Percentiles rank a stretch among this genome's conserved stretches.
These are phyloP conservation scores for Netelia virgata DNA, from an alignment of 2,888 invertebrate genomes.

Conservation along the genomic window DNA sequence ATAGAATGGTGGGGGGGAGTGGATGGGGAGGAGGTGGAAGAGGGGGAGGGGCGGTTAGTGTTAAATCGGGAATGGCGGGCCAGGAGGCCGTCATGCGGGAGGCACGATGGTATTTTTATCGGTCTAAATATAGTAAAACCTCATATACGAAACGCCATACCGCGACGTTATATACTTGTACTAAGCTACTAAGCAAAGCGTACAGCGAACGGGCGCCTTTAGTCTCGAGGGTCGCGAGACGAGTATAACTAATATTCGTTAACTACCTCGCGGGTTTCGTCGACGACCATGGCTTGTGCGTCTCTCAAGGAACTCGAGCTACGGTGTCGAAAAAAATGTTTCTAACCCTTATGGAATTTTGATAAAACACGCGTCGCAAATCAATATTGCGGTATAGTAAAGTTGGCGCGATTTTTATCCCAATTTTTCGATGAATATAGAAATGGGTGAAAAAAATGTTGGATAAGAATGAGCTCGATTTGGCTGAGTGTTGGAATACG, in stretches of 20 bases:
- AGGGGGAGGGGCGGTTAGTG: constrained; percentile 23
- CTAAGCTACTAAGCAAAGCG: constrained; percentile 22
- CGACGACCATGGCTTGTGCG: constrained; percentile 5
- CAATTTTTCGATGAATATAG: neutral
- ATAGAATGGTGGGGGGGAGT: constrained; percentile 15
- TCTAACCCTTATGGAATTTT: neutral
- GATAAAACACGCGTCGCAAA: too few species aligned
- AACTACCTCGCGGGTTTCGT: constrained; percentile 32
- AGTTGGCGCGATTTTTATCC: too few species aligned
- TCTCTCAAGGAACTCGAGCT: neutral
- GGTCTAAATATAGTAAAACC: constrained; percentile 83
- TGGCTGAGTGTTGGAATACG: constrained; percentile 2
- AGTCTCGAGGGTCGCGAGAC: constrained; percentile 50
- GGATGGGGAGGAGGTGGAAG: neutral
- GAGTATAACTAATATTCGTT: constrained; percentile 47
- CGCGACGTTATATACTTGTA: constrained; percentile 66
- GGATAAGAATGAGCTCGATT: constrained; percentile 16
- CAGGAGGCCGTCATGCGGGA: constrained; percentile 84
- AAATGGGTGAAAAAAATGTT: neutral
- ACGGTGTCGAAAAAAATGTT: neutral
- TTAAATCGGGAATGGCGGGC: constrained; percentile 83
- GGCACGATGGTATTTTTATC: constrained; percentile 84
- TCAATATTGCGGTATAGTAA: too few species aligned
- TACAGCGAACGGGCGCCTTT: constrained; percentile 36
- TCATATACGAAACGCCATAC: constrained; percentile 81